Base-by-base conservation (phyloP, 2,888 invertebrate genomes). In the Hedya salicella region DNA sequence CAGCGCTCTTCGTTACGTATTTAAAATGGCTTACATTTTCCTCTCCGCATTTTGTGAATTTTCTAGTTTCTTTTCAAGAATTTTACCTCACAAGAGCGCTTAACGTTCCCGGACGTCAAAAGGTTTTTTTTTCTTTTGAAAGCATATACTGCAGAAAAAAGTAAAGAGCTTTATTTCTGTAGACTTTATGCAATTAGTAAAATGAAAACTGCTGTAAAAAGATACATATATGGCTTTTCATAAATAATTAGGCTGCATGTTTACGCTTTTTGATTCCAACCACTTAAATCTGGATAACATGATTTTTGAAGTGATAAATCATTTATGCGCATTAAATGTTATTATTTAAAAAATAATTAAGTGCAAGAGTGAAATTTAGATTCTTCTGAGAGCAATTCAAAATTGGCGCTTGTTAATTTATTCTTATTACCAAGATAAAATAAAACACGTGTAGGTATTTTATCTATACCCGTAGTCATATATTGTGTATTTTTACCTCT, bases 1-100 rank as follows among this genome's bases (percentile, higher is more conserved):
- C 32, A 11, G 46, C 52, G 39, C 50, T 52, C 52, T 30, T 30
- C 17, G 8, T 39, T 59, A 39, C 44, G 39, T 65, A 53, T 49
- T 46, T 32, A 57, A 65, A 65, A 59, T 40, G 44, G 59, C 17
- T 52, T 25, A 40, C 65, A 65, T 65, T 65, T 65, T 39, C 64
- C 52, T 53, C 25, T 39, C 53, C 36, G 8, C 62, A 21, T 62
- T 49, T 62, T 46, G 36, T 21, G 44, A 17, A 53, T 62, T 6
- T 52, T 53, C 50, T 53, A 30, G 19, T 65, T 65, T 65, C 52
- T 36, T 59, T 59, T 46, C 9, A 53, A 52, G 59, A 25, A 65
- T 65, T 59, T 52, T 52, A 50, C 52, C 36, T 21, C 57, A 16
- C 42, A 6, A 52, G 44, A 39, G 39, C 36, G 52, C 44, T 65